Evolutionary conservation across 1,140 invertebrate species (phyloP).

Genomic region (Eriosoma lanigerum): DNA sequence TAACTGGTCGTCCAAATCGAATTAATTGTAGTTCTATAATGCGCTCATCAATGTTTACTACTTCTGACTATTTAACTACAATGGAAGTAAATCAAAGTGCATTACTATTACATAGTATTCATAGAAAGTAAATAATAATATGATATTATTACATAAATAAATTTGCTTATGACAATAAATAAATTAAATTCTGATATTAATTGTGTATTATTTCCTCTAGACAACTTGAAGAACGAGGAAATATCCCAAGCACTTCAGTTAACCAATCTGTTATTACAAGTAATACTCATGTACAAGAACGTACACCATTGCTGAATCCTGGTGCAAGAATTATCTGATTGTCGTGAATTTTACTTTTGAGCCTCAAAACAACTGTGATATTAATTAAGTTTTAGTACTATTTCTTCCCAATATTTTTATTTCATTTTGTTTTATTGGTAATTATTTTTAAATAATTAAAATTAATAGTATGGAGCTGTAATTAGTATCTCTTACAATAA

Average conservation of each 20-base stretch:
- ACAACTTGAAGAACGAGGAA: slow-evolving; percentile 38
- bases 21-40: slow-evolving; percentile 32
- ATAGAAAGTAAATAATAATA: slow-evolving; percentile 34
- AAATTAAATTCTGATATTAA: neutral
- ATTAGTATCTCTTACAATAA: slow-evolving; percentile 2
- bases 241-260: neutral
- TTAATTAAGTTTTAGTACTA: slow-evolving; percentile 38
- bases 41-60: slow-evolving; percentile 34
- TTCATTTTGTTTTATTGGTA: neutral
- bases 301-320: slow-evolving; percentile 34
- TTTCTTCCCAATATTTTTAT: neutral
- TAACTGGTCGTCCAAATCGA: slow-evolving; percentile 41
- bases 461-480: slow-evolving; percentile 9
- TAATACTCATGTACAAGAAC: slow-evolving; percentile 23
- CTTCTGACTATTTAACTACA: slow-evolving; percentile 15
- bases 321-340: slow-evolving; percentile 22
- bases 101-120: slow-evolving; percentile 37
- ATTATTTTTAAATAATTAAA: neutral
- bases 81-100: slow-evolving; percentile 46
- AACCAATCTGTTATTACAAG: neutral
- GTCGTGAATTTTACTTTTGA: neutral
- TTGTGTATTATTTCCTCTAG: slow-evolving; percentile 4
- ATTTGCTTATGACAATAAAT: too few species aligned
- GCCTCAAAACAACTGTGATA: slow-evolving; percentile 39
- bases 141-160: neutral